These are phyloP conservation scores for Mormyrops attenuatus DNA, from an alignment of 2,797 vertebrate species.

Conservation along the genomic window DNA sequence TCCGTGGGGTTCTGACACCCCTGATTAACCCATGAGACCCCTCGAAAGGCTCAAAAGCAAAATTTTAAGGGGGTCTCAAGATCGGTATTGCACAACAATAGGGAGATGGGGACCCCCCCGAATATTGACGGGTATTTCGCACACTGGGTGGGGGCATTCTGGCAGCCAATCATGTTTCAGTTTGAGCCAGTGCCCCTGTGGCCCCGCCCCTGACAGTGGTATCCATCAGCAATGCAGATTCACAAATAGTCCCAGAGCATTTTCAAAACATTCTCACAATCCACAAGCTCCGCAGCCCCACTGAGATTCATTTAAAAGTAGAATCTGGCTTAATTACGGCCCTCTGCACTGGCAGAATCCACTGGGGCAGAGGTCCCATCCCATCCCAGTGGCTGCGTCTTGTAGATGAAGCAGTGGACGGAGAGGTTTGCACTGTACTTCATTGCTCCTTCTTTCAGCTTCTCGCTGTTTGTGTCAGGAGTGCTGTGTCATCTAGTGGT, in stretches of 20 bases:
- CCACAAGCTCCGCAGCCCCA: neutral
- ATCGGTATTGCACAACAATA: no score
- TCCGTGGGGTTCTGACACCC: no score
- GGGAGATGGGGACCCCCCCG: no score
- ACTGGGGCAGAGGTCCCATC: neutral
- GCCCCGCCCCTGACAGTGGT: neutral
- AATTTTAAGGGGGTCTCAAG: no score
- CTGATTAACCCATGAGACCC: no score
- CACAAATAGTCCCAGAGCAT: neutral
- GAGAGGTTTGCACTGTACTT: neutral
- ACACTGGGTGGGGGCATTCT: neutral
- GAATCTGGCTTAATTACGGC: neutral
- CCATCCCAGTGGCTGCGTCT: neutral
- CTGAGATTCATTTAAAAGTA: neutral
- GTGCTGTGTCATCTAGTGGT: neutral
- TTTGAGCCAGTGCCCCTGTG: neutral
- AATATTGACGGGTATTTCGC: no score
- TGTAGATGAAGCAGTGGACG: neutral
- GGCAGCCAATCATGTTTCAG: neutral
- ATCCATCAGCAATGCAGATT: neutral
- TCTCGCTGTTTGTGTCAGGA: neutral
- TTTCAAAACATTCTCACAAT: conserved; percentile 1
- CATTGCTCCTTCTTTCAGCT: neutral
- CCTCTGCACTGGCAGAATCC: neutral
- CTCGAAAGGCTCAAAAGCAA: no score